Evolutionary conservation across 2,113 vertebrate genomes (phyloP), one percentile per base, ranked within the genome.

Genomic region (Lampris incognitus): DNA sequence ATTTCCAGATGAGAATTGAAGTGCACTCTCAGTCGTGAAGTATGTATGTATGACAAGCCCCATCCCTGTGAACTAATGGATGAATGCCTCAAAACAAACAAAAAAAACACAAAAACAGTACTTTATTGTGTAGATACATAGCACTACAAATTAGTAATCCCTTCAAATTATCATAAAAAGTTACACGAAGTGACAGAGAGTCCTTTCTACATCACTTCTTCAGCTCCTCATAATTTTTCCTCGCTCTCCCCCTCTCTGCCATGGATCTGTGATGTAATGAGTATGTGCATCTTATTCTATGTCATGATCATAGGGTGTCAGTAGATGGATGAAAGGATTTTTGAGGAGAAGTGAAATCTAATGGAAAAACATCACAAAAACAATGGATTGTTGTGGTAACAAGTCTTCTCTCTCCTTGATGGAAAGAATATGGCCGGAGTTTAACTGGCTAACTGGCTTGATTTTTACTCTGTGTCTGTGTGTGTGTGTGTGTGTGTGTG

Each of bases 251-350:
- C 39, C 66, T 79, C 48, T 56, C 80, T 69, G 80, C 58, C 76
- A 81, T 60, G 63, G 66, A 58, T 73, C 57, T 62, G 42, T 78
- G 75, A 78, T 60, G 63, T 78, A 84, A 77, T 55, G 68, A 77
- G 64, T 74, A 69, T 72, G 73, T 59, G 56, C 72, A 64, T 74
- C 55, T 78, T 66, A 79, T 72, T 85, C 81, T 85, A 69, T 84
- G 82, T 87, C 81, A 86, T 77, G 66, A 76, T 85, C 87, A 88
- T 85, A 55, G 78, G 73, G 73, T 85, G 86, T 82, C 75, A 56
- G 64, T 52, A 74, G 81, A 89, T 81, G 64, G 79, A 87, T 84
- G 76, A 69, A 72, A 52, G 77, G 81, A 79, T 85, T 85, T 64
- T 67, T 58, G 24, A 69, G 38, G 66, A 69, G 60, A 78, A 87